A percentile compares a stretch with the other conserved stretches of the same genome.
Conservation (phyloP, 2,797 vertebrate genomes). For the Bradypodion ventrale region DNA sequence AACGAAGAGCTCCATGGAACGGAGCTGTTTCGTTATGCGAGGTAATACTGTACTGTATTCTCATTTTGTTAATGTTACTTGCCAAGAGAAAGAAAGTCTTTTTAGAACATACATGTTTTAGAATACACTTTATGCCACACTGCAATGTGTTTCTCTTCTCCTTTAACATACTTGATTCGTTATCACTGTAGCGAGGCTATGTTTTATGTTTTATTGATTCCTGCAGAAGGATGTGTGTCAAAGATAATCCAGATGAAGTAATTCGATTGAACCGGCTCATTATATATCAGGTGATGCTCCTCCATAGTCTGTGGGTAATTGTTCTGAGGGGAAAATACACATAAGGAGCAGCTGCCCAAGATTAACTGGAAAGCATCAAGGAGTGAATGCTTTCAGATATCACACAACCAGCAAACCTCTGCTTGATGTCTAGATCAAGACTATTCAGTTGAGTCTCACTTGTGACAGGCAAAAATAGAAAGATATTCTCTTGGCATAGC, state of each 20-base stretch:
- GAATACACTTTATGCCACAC: background rate
- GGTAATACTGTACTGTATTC: too few species aligned
- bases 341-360: background rate
- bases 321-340: background rate
- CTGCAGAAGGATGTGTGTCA: slow-evolving; percentile 9
- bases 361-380: background rate
- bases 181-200: slow-evolving; percentile 1
- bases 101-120: slow-evolving; percentile 1
- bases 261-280: background rate
- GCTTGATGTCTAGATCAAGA: background rate
- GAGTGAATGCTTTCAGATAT: background rate
- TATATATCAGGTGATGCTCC: background rate
- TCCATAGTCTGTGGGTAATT: background rate
- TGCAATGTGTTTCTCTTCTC: background rate
- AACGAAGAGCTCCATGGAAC: too few species aligned
- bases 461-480: background rate
- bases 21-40: too few species aligned
- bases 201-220: slow-evolving; percentile 37
- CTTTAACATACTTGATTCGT: slow-evolving; percentile 21
- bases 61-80: slow-evolving; percentile 12
- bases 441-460: background rate
- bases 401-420: background rate
- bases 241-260: slow-evolving; percentile 8
- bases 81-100: slow-evolving; percentile 8
- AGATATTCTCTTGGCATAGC: background rate